Conservation (phyloP, 2,888 invertebrate genomes). For the Alsophila aescularia region DNA sequence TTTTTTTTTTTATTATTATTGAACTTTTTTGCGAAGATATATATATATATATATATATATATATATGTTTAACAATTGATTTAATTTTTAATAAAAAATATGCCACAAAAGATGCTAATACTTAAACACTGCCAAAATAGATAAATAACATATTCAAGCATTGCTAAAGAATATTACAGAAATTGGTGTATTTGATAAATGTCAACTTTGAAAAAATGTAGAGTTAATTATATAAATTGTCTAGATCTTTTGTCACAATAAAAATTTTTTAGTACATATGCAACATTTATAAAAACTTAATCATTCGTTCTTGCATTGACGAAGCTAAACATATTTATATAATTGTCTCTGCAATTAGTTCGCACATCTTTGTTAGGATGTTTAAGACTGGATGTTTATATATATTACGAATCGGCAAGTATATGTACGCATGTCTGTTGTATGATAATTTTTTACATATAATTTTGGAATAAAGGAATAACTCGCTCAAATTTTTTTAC, state of each 20-base stretch:
- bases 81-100: slow-evolving; percentile 4
- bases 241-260: background rate
- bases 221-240: slow-evolving; percentile 7
- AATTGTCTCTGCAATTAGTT: slow-evolving; percentile 37
- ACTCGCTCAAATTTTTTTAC: background rate
- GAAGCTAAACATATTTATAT: slow-evolving; percentile 1
- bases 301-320: too few species aligned
- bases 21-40: too few species aligned
- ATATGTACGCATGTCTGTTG: slow-evolving; percentile 37
- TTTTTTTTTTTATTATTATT: too few species aligned
- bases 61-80: background rate
- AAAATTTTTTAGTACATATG: background rate
- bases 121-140: slow-evolving; percentile 34
- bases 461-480: background rate
- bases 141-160: slow-evolving; percentile 18
- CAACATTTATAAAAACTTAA: too few species aligned
- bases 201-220: slow-evolving; percentile 56
- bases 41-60: too few species aligned
- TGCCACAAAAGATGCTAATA: background rate
- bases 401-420: slow-evolving; percentile 42
- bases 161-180: slow-evolving; percentile 22
- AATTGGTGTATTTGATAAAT: slow-evolving; percentile 37
- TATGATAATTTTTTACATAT: slow-evolving; percentile 31
- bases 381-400: slow-evolving; percentile 70
- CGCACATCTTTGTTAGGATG: slow-evolving; percentile 57